A percentile compares a stretch with the other conserved stretches of the same genome.
These are phyloP conservation scores for Tragelaphus strepsiceros DNA, from an alignment of 2,113 vertebrate species.

Conservation along the genomic window DNA sequence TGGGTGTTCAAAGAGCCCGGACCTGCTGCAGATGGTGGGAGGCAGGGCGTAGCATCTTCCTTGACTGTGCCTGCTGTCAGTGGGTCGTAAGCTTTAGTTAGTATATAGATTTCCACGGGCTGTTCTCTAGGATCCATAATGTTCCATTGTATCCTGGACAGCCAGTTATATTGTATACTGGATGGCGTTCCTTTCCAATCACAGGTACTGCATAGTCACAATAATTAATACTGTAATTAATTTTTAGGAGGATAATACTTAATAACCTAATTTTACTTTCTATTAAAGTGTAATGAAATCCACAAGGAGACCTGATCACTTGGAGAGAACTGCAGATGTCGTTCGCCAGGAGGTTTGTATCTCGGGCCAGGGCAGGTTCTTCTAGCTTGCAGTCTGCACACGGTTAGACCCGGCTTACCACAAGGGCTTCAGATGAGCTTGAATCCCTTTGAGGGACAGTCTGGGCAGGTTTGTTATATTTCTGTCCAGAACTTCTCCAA, in stretches of 20 bases:
- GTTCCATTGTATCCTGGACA: neutral
- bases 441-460: neutral
- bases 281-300: conserved; percentile 86
- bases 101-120: neutral
- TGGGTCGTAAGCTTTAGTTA: neutral
- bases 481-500: neutral
- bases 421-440: neutral
- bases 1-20: neutral
- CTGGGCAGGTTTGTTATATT: neutral
- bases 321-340: conserved; percentile 90
- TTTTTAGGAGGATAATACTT: neutral
- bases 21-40: neutral
- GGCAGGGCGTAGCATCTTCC: neutral
- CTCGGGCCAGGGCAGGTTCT: neutral
- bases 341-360: conserved; percentile 88
- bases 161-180: neutral
- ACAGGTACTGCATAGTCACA: neutral
- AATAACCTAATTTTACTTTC: conserved; percentile 69
- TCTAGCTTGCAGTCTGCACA: neutral
- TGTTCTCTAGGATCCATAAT: neutral
- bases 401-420: neutral
- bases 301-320: conserved; percentile 87
- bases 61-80: neutral
- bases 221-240: neutral
- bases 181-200: neutral